Percentiles rank a stretch among this genome's conserved stretches.
phyloP scores from a whole-genome alignment of 2,888 invertebrate genomes.

The Teleogryllus oceanicus region DNA sequence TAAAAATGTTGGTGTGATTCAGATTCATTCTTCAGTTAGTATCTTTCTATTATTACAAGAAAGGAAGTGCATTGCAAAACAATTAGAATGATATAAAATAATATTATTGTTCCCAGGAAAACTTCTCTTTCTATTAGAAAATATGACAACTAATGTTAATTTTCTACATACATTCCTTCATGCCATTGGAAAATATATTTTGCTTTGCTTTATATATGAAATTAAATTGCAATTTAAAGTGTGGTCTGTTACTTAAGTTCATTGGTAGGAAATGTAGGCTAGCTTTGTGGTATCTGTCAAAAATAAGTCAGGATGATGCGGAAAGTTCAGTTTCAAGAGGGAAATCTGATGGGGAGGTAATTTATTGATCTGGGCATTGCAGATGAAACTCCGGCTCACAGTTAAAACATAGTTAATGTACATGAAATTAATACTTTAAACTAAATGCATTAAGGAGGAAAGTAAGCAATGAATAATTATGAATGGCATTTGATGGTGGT shows the following conservation, averaged over 20 bases:
- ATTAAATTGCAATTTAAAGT: neutral
- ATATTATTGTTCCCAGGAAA: neutral
- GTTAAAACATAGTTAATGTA: conserved; percentile 21
- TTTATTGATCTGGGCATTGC: conserved; percentile 18
- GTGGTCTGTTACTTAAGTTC: neutral
- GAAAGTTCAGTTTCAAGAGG: neutral
- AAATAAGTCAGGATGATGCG: too few relatives aligned
- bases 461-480: neutral
- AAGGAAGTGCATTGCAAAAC: neutral
- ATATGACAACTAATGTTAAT: neutral
- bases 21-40: neutral
- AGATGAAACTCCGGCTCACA: neutral
- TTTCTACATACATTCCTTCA: neutral
- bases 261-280: too few relatives aligned
- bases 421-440: conserved; percentile 19
- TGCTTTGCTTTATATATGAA: neutral
- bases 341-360: neutral
- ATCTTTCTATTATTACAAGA: neutral
- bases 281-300: too few relatives aligned
- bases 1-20: conserved; percentile 3
- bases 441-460: conserved; percentile 12
- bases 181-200: neutral
- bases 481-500: neutral
- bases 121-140: neutral
- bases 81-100: neutral